Evolutionary conservation across 2,888 invertebrate genomes (phyloP).

Genomic region (Drosophila peninsularis): DNA sequence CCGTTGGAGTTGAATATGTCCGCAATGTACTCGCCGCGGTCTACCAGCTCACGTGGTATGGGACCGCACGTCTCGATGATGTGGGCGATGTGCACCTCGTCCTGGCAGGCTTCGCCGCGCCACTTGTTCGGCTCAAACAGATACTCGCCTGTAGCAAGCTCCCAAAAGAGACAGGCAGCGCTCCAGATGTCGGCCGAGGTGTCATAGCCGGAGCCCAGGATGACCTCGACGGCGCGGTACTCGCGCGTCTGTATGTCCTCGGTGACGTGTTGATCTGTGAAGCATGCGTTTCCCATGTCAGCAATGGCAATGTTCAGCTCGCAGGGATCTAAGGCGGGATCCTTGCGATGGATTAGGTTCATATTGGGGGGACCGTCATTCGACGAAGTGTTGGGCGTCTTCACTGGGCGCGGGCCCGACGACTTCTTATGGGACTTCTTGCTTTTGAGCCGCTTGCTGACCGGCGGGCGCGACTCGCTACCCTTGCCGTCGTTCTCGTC

Average conservation of each 20-base stretch:
- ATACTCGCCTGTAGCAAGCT: slow-evolving; percentile 99
- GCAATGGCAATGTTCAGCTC: slow-evolving; percentile 97
- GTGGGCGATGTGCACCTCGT: slow-evolving; percentile 99
- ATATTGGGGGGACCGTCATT: background rate
- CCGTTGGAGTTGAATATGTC: slow-evolving; percentile 97
- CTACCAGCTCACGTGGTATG: slow-evolving; percentile 95
- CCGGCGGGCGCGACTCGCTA: background rate
- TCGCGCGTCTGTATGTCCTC: slow-evolving; percentile 99
- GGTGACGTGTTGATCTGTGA: slow-evolving; percentile 97
- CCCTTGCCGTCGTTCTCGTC: slow-evolving; percentile 1
- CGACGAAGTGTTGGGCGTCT: too few relatives aligned
- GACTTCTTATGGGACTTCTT: background rate
- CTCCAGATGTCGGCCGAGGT: slow-evolving; percentile 99
- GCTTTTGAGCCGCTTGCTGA: background rate
- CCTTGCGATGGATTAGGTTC: slow-evolving; percentile 77
- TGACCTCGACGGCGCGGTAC: slow-evolving; percentile 97
- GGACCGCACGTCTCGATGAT: slow-evolving; percentile 98
- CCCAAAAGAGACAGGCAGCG: slow-evolving; percentile 99
- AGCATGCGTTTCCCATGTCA: slow-evolving; percentile 99
- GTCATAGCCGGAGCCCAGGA: slow-evolving; percentile 97
- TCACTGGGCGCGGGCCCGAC: background rate
- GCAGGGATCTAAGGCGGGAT: slow-evolving; percentile 94
- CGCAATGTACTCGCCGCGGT: slow-evolving; percentile 95
- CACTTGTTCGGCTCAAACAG: slow-evolving; percentile 99
- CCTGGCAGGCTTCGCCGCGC: slow-evolving; percentile 92